phyloP scores from a whole-genome alignment of 1,140 invertebrate genomes.

The Nephotettix cincticeps region DNA sequence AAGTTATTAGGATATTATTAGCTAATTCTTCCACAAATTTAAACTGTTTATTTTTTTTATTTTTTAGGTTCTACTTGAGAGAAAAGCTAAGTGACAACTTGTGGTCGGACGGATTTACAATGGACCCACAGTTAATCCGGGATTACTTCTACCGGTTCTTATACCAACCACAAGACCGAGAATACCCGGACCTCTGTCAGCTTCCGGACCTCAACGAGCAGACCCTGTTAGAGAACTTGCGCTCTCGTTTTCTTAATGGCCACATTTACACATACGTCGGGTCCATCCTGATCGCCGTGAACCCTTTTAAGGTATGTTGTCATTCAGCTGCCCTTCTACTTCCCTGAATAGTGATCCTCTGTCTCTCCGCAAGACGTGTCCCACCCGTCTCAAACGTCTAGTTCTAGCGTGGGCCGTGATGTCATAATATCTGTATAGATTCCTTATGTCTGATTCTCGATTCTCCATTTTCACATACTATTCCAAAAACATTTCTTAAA shows the following conservation, averaged over 20 bases:
- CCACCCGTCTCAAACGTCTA: no score
- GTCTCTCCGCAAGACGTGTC: no score
- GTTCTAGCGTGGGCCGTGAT: no score
- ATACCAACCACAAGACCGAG: slow-evolving; percentile 84
- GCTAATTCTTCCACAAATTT: not conserved
- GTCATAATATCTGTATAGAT: no score
- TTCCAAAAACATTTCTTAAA: no score
- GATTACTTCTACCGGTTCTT: slow-evolving; percentile 90
- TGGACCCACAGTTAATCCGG: slow-evolving; percentile 86
- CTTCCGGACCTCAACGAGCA: slow-evolving; percentile 92
- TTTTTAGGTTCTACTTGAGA: slow-evolving; percentile 74
- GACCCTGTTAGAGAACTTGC: slow-evolving; percentile 88
- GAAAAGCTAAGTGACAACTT: slow-evolving; percentile 75
- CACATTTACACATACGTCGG: slow-evolving; percentile 98
- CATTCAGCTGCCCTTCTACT: no score
- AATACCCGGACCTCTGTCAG: slow-evolving; percentile 94
- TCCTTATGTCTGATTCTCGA: no score
- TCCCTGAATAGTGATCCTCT: no score
- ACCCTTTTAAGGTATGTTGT: slow-evolving; percentile 66
- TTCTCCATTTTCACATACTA: no score
- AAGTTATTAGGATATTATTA: not conserved
- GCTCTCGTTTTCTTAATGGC: slow-evolving; percentile 83
- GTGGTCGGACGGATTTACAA: slow-evolving; percentile 83
- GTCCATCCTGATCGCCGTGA: slow-evolving; percentile 92
- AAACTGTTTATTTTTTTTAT: not conserved